A percentile compares a stretch with the other conserved stretches of the same genome.
These are phyloP conservation scores for Tipula unca DNA, from an alignment of 2,888 invertebrate genomes.

Conservation along the genomic window DNA sequence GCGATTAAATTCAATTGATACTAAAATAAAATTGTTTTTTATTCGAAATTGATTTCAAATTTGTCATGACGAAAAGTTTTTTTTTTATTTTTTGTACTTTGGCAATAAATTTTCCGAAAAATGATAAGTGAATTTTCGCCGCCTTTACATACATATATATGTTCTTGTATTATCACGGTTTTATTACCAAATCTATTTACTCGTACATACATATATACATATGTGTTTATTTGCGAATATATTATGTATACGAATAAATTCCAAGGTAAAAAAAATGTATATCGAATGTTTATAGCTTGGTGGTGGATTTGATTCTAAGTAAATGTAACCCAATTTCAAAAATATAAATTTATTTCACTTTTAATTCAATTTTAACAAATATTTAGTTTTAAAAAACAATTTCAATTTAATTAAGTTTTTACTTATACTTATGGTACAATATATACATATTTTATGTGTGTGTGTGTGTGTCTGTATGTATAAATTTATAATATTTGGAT, in stretches of 20 bases:
- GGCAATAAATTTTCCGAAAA: not conserved
- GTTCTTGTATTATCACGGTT: too few species aligned
- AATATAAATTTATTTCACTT: not conserved
- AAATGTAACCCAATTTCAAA: not conserved
- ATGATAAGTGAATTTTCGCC: not conserved
- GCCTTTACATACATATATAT: not conserved
- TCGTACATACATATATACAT: not conserved
- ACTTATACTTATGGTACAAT: not conserved
- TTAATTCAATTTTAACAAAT: not conserved
- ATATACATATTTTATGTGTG: not conserved
- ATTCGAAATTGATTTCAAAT: not conserved
- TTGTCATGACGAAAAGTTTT: not conserved
- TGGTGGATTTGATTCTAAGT: not conserved
- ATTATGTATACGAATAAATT: too few species aligned
- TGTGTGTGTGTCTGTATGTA: too few species aligned
- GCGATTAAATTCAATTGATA: conserved; percentile 8
- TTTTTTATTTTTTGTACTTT: not conserved
- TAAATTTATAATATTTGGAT: too few species aligned
- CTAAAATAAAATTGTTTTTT: not conserved
- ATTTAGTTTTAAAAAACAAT: not conserved
- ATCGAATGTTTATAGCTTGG: not conserved
- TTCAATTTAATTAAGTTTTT: not conserved
- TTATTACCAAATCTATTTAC: too few species aligned
- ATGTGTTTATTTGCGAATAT: not conserved
- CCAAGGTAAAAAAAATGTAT: not conserved